Evolutionary conservation across 1,140 invertebrate genomes (phyloP).

Genomic region (Vanessa tameamea): DNA sequence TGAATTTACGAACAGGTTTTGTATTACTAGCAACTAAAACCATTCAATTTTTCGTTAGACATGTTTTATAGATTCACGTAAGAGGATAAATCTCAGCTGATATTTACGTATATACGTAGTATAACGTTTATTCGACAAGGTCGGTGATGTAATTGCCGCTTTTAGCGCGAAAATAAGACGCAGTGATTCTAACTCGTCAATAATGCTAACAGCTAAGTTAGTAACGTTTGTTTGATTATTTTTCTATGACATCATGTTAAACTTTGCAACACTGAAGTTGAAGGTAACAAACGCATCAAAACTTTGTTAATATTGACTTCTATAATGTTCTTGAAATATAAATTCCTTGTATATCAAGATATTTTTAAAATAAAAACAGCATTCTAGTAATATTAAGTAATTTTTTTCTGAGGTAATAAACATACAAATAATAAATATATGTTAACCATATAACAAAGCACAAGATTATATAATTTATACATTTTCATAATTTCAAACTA

Average conservation of each 20-base stretch:
- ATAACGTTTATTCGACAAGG: conserved; percentile 63
- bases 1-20: too few species aligned
- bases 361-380: too few species aligned
- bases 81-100: conserved; percentile 57
- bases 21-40: background rate
- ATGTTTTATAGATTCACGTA: background rate
- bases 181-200: conserved; percentile 48
- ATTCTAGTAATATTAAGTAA: background rate
- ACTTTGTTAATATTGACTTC: conserved; percentile 20
- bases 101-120: conserved; percentile 58
- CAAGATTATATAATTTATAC: too few species aligned
- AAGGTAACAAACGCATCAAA: conserved; percentile 9
- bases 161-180: conserved; percentile 69
- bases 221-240: conserved; percentile 51
- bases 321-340: background rate
- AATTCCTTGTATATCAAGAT: too few species aligned
- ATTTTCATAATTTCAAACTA: too few species aligned
- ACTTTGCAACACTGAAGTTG: conserved; percentile 1
- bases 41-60: background rate
- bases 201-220: conserved; percentile 42
- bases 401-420: background rate
- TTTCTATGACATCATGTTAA: conserved; percentile 66
- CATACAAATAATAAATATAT: background rate
- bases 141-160: conserved; percentile 75
- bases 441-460: too few species aligned